phyloP scores from a whole-genome alignment of 92 coral and sea anemone genomes.

The Palythoa heliodiscus region DNA sequence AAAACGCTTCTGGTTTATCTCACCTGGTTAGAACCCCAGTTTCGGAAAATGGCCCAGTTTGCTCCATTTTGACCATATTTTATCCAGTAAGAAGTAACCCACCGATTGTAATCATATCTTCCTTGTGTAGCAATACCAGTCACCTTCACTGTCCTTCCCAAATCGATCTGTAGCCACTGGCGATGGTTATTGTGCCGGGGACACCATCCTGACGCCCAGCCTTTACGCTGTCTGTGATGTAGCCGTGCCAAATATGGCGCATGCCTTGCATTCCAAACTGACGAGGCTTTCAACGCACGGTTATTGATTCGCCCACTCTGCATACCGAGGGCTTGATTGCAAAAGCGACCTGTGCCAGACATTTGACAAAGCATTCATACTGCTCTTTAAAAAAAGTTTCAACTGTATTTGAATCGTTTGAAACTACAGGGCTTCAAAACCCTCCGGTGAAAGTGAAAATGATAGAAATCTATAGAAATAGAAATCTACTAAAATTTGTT shows the following conservation, averaged over 20 bases:
- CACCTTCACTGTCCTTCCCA: constrained; percentile 57
- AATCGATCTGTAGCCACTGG: constrained; percentile 73
- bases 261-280: constrained; percentile 53
- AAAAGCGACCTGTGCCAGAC: constrained; percentile 63
- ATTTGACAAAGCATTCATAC: neutral
- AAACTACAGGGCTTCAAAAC: neutral
- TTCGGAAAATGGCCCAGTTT: constrained; percentile 65
- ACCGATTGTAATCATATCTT: constrained; percentile 57
- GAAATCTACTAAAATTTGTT: neutral
- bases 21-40: constrained; percentile 62
- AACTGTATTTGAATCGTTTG: neutral
- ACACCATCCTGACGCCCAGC: constrained; percentile 74
- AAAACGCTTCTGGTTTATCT: neutral
- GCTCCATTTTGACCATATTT: constrained; percentile 76
- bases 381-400: neutral
- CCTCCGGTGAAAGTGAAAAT: too few species aligned
- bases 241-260: constrained; percentile 77
- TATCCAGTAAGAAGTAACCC: constrained; percentile 68
- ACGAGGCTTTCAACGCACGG: constrained; percentile 78
- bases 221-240: constrained; percentile 42
- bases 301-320: constrained; percentile 76
- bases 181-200: constrained; percentile 57
- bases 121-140: constrained; percentile 93
- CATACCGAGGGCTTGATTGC: constrained; percentile 69
- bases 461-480: too few species aligned